phyloP scores from a whole-genome alignment of 2,113 vertebrate genomes.

The Trachemys scripta region DNA sequence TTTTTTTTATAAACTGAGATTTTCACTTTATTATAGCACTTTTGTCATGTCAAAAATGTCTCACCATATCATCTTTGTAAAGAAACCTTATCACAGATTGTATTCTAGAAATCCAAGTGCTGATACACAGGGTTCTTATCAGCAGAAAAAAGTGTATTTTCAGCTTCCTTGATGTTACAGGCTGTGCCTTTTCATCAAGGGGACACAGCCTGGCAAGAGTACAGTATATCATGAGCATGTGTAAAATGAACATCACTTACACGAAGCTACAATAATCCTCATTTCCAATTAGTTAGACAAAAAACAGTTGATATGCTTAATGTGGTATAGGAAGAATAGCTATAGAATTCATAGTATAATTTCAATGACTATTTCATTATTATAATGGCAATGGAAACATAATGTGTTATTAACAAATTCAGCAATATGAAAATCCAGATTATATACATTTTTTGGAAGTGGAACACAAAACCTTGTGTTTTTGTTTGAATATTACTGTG shows the following conservation, averaged over 20 bases:
- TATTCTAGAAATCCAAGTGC: not conserved
- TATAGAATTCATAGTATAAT: not conserved
- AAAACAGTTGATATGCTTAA: not conserved
- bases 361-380: not conserved
- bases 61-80: not conserved
- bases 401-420: accelerated
- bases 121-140: not conserved
- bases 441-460: not conserved
- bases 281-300: not conserved
- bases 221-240: accelerated
- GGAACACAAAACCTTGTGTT: accelerated
- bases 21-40: not conserved
- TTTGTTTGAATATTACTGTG: accelerated
- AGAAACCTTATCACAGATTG: not conserved
- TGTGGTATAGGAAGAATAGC: not conserved
- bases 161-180: not conserved
- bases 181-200: not conserved
- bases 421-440: not conserved
- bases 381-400: not conserved
- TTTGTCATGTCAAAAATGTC: not conserved
- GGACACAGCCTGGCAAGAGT: not conserved
- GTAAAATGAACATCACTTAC: not conserved
- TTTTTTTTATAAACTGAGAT: not conserved
- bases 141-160: not conserved
- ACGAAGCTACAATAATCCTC: not conserved